Conservation (phyloP, 2,113 vertebrate genomes). For the Aplodontia rufa region DNA sequence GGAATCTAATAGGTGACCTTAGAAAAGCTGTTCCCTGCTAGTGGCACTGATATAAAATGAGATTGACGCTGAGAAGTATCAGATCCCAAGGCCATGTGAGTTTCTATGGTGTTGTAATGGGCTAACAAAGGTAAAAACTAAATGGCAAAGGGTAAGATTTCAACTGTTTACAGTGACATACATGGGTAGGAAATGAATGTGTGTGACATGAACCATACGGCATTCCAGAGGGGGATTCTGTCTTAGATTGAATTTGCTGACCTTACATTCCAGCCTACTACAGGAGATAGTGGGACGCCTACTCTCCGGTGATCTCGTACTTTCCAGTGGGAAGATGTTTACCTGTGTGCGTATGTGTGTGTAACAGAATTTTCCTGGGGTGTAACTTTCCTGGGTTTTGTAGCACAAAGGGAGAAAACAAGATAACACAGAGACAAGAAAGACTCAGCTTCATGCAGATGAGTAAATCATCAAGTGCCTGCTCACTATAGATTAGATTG, state of each 20-base stretch:
- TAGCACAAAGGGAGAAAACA: neutral
- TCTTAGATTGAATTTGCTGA: neutral
- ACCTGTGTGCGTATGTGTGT: neutral
- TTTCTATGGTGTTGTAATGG: neutral
- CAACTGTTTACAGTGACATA: neutral
- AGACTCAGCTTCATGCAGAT: constrained; percentile 26
- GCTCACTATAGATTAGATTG: constrained; percentile 48
- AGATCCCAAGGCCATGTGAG: neutral
- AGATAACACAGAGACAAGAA: neutral
- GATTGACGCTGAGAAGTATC: neutral
- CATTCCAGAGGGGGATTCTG: neutral
- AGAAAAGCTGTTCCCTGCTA: neutral
- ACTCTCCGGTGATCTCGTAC: neutral
- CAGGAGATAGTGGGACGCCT: neutral
- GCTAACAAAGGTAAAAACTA: neutral
- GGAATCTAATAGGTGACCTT: neutral
- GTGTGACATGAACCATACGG: neutral
- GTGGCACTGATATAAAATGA: neutral
- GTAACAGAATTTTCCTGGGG: neutral
- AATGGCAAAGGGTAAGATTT: neutral
- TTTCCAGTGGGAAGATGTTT: too few species aligned
- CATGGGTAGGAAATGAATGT: neutral
- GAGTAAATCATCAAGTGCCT: constrained; percentile 4
- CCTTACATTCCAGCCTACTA: neutral
- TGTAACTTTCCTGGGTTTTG: neutral